Evolutionary conservation across 2,888 invertebrate genomes (phyloP).

Genomic region (Willowsia nigromaculata): DNA sequence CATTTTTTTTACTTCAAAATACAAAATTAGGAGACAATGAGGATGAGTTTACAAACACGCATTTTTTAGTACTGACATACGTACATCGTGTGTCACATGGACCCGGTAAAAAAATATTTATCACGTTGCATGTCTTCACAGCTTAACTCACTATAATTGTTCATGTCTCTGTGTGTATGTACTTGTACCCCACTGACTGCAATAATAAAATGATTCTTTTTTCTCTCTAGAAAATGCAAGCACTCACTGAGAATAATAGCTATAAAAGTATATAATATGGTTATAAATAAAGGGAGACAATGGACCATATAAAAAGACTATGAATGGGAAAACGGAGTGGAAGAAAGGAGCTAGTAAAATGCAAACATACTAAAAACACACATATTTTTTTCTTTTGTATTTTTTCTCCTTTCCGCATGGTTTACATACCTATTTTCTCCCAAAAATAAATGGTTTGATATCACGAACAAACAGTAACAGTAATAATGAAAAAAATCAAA

Average conservation of each 20-base stretch:
- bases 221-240: too few species aligned
- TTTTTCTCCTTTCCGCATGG: not conserved
- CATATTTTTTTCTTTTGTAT: not conserved
- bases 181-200: conserved; percentile 17
- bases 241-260: not conserved
- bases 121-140: conserved; percentile 32
- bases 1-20: not conserved
- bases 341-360: not conserved
- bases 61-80: not conserved
- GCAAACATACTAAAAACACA: not conserved
- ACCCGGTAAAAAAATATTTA: conserved; percentile 47
- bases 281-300: conserved; percentile 44
- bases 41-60: conserved; percentile 2
- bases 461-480: conserved; percentile 29
- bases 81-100: not conserved
- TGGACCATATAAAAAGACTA: conserved; percentile 30
- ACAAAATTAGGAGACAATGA: not conserved
- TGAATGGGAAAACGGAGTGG: not conserved
- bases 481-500: not conserved
- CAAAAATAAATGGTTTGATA: conserved; percentile 42
- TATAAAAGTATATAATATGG: not conserved
- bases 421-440: conserved; percentile 20
- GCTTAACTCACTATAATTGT: not conserved
- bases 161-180: not conserved
- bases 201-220: conserved; percentile 4